A percentile compares a stretch with the other conserved stretches of the same genome.
phyloP scores from a whole-genome alignment of 2,888 invertebrate species.

The Gymnosoma rotundatum region DNA sequence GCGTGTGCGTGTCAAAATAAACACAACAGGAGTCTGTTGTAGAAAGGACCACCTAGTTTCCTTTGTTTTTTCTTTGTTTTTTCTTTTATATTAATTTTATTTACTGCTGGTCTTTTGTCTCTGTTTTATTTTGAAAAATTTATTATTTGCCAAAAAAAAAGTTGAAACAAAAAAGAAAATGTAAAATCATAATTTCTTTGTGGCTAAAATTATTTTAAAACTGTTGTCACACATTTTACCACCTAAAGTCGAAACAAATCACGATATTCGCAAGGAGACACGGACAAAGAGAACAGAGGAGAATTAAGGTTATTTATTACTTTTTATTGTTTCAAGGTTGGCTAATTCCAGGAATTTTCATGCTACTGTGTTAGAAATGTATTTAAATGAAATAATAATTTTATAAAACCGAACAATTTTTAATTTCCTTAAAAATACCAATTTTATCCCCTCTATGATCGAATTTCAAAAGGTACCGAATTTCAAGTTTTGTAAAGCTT shows the following conservation, averaged over 20 bases:
- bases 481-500: too few species aligned
- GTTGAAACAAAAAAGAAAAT: slow-evolving; percentile 19
- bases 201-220: slow-evolving; percentile 43
- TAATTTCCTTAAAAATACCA: too few species aligned
- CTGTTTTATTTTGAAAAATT: not conserved
- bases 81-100: not conserved
- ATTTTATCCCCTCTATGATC: too few species aligned
- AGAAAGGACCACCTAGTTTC: slow-evolving; percentile 39
- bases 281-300: not conserved
- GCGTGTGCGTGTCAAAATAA: slow-evolving; percentile 59
- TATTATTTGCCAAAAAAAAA: not conserved
- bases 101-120: slow-evolving; percentile 15
- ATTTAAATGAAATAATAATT: too few species aligned
- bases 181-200: slow-evolving; percentile 64
- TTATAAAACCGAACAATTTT: too few species aligned
- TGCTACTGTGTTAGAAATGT: slow-evolving; percentile 26
- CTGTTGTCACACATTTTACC: slow-evolving; percentile 29
- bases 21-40: slow-evolving; percentile 38
- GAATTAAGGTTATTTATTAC: slow-evolving; percentile 4
- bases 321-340: slow-evolving; percentile 38
- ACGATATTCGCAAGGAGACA: slow-evolving; percentile 16
- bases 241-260: slow-evolving; percentile 59
- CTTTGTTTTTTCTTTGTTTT: not conserved
- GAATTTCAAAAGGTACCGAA: too few species aligned
- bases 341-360: slow-evolving; percentile 49